Base-by-base conservation (phyloP, 2,888 invertebrate genomes). In the Rotaria magnacalcarata region DNA sequence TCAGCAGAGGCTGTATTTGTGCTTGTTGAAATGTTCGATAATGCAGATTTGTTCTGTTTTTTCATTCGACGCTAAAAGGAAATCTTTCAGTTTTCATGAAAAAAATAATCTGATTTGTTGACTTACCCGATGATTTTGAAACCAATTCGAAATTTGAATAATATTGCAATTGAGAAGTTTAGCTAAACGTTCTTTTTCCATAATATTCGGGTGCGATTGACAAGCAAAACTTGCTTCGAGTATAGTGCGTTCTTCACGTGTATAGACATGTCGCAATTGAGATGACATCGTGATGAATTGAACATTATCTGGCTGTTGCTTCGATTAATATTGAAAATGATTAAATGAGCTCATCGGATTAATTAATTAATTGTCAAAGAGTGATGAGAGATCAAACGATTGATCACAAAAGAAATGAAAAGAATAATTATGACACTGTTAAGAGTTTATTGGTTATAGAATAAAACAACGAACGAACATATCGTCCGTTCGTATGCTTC, bases 61-160 rank as follows among this genome's bases (percentile, higher is more conserved):
- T 67, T 67, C 10, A 67, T 16, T 67, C 34, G 34, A 27, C 67
- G 67, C 67, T 67, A 67, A 27, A 27, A 54, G 11, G 4, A 50
- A 50, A 50, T 8, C 10, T 50, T 50, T 50, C 11, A 11, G 8
- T 50, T 50, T 50, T 50, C 11, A 16, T 54, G 7, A 54, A 54
- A 54, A 19, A 11, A 50, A 50, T 50, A 50, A 2, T 34, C 11
- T 50, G 8, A 50, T 50, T 50, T 50, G 0, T 54, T 54, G 4
- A 54, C 34, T 34, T 67, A 67, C 67, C 34, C 67, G 67, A 34
- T 67, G 11, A 34, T 67, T 67, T 67, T 67, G 67, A 19, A 67
- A 67, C 67, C 67, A 67, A 67, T 67, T 67, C 2, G 67, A 67
- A 16, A 67, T 67, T 67, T 67, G 67, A 67, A 67, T 67, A 27